A percentile compares a stretch with the other conserved stretches of the same genome.
phyloP scores from a whole-genome alignment of 2,888 invertebrate genomes.

The Phorcus lineatus region DNA sequence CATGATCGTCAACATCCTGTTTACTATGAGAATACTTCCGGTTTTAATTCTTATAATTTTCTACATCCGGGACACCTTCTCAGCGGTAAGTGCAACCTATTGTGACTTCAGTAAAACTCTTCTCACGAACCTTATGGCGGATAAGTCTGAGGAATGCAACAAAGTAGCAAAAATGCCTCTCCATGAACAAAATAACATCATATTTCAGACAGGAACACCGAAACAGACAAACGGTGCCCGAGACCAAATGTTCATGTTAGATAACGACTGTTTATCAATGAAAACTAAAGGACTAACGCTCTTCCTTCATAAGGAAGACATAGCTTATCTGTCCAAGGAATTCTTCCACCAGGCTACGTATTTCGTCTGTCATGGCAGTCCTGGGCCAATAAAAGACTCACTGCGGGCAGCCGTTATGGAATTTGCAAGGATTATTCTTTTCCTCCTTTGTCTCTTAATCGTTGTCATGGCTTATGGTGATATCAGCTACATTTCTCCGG shows the following conservation, averaged over 20 bases:
- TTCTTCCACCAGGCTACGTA: constrained; percentile 33
- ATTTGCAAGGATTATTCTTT: constrained; percentile 31
- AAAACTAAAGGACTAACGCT: constrained; percentile 1
- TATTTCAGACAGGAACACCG: constrained; percentile 27
- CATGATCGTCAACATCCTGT: constrained; percentile 27
- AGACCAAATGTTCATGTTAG: not conserved
- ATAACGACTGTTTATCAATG: not conserved
- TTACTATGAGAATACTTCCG: constrained; percentile 34
- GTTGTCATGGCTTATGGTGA: constrained; percentile 41
- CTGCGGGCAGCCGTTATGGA: constrained; percentile 27
- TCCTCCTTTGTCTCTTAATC: constrained; percentile 33
- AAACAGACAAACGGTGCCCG: not conserved
- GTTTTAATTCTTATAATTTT: constrained; percentile 29
- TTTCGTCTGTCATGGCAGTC: constrained; percentile 31
- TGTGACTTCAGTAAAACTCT: not conserved
- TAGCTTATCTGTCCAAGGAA: constrained; percentile 34
- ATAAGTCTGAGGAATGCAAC: constrained; percentile 28
- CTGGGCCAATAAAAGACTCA: constrained; percentile 28
- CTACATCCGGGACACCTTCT: constrained; percentile 38
- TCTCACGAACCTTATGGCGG: not conserved
- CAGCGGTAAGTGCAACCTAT: not conserved
- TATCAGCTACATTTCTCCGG: constrained; percentile 35
- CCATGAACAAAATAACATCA: constrained; percentile 26
- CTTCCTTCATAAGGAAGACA: constrained; percentile 32
- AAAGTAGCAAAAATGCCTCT: constrained; percentile 17